phyloP scores from a whole-genome alignment of 2,797 vertebrate genomes.

The Nyctalus aviator region DNA sequence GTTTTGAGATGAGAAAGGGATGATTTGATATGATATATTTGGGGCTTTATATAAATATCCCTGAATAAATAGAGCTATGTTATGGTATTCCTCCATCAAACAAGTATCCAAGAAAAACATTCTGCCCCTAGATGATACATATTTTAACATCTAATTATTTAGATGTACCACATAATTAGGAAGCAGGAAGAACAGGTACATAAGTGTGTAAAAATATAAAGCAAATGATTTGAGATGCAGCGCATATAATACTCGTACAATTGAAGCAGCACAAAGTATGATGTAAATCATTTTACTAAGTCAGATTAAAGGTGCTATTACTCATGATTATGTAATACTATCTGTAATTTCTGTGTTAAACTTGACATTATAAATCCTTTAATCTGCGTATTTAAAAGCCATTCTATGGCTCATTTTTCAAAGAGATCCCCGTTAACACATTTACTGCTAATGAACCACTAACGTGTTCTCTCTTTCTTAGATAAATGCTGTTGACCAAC shows the following conservation, averaged over 20 bases:
- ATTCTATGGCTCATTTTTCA: slow-evolving; percentile 96
- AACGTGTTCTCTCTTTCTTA: slow-evolving; percentile 92
- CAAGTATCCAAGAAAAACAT: slow-evolving; percentile 49
- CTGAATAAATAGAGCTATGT: neutral
- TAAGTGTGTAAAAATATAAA: slow-evolving; percentile 31
- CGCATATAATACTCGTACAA: slow-evolving; percentile 73
- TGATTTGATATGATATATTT: neutral
- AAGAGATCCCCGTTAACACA: slow-evolving; percentile 93
- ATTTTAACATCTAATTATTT: slow-evolving; percentile 81
- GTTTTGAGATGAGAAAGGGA: neutral
- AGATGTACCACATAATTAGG: slow-evolving; percentile 70
- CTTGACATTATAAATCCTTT: slow-evolving; percentile 98
- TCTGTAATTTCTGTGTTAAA: slow-evolving; percentile 95
- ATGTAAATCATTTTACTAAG: slow-evolving; percentile 88
- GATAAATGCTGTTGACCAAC: slow-evolving; percentile 99
- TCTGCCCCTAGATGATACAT: slow-evolving; percentile 63
- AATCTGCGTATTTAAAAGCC: slow-evolving; percentile 95
- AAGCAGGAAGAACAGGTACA: slow-evolving; percentile 57
- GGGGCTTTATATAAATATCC: slow-evolving; percentile 30
- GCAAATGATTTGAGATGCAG: slow-evolving; percentile 31
- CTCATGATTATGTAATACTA: slow-evolving; percentile 89
- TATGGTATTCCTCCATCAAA: neutral
- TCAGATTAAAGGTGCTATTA: slow-evolving; percentile 92
- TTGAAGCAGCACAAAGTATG: slow-evolving; percentile 74
- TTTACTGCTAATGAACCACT: slow-evolving; percentile 94